Base-by-base conservation (phyloP, 2,113 vertebrate genomes). In the Hemibagrus wyckioides region DNA sequence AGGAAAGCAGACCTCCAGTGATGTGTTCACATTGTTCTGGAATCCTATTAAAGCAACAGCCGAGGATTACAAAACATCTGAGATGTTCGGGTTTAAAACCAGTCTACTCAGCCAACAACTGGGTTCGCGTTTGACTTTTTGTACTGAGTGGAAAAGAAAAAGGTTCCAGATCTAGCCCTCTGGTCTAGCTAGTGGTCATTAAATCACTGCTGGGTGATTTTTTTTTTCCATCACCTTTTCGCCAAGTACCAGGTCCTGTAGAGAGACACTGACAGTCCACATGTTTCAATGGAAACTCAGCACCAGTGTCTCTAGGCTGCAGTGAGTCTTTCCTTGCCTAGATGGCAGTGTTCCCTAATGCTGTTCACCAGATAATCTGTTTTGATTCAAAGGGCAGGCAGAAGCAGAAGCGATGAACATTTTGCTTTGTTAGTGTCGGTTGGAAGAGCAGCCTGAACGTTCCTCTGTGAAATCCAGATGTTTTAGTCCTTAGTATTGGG, bases 291-390 rank as follows among this genome's bases (percentile, higher is more conserved):
- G 33, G 21, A 52, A 52, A 33, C 59, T 17, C 21, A 65, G n/a
- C n/a, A 52, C 44, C 79, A 57, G 44, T 21, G 21, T 14, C 39
- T 44, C 8, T 11, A 33, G 48, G 21, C 9, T 90, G 80, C 75
- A 83, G 59, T 90, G 54, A 48, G 4, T 33, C n/a, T 67, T 54
- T 54, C 33, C 39, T 79, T 80, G 82, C 50, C 88, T 89, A 88
- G 90, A 89, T 89, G 88, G 88, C 86, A 84, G 88, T 90, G 54
- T 90, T 89, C 6, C 81, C 50, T 73, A 54, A 89, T 36, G 76
- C 65, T 50, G 79, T 59, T 41, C 33, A 81, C 33, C 54, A 39
- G 54, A 81, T 63, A 44, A 76, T 83, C 39, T 79, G 59, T 81
- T 82, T 79, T 80, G 36, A 65, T 44, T 65, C 76, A 39, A 41